These are phyloP conservation scores for Hycleus phaleratus DNA, from an alignment of 1,140 invertebrate genomes.

Conservation along the genomic window DNA sequence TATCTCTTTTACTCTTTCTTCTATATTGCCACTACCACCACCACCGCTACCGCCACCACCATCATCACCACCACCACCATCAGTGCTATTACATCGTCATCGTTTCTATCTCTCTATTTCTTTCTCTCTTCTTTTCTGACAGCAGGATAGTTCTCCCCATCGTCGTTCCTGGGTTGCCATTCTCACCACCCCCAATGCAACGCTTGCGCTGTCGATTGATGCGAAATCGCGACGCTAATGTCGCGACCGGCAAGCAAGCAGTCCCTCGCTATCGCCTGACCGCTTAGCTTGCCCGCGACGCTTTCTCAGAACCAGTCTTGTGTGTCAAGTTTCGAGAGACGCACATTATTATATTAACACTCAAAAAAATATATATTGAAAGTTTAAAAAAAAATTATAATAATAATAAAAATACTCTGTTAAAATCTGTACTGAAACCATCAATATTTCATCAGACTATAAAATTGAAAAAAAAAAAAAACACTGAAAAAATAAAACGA, in stretches of 20 bases:
- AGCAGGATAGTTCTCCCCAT: too few relatives aligned
- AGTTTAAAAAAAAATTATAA: background rate
- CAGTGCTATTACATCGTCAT: too few relatives aligned
- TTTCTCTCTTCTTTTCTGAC: too few relatives aligned
- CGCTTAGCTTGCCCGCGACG: slow-evolving; percentile 43
- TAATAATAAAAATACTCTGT: slow-evolving; percentile 2
- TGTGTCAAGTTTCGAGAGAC: slow-evolving; percentile 40
- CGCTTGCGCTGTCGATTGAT: slow-evolving; percentile 11
- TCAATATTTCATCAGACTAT: too few relatives aligned
- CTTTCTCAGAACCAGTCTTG: slow-evolving; percentile 39
- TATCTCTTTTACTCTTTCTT: background rate
- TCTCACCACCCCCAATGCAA: slow-evolving; percentile 6
- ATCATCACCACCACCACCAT: too few relatives aligned
- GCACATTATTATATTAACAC: slow-evolving; percentile 24
- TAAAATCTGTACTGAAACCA: too few relatives aligned
- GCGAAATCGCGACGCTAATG: slow-evolving; percentile 26
- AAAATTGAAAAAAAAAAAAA: too few relatives aligned
- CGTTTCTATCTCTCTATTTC: too few relatives aligned
- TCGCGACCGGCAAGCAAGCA: slow-evolving; percentile 26
- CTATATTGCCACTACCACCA: background rate
- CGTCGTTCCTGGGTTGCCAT: too few relatives aligned
- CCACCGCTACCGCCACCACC: too few relatives aligned
- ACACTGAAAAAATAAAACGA: too few relatives aligned
- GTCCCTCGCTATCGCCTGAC: slow-evolving; percentile 42
- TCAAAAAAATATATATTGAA: slow-evolving; percentile 10